Base-by-base conservation (phyloP, 2,888 invertebrate genomes). In the Zhuqinia jingwanae region DNA sequence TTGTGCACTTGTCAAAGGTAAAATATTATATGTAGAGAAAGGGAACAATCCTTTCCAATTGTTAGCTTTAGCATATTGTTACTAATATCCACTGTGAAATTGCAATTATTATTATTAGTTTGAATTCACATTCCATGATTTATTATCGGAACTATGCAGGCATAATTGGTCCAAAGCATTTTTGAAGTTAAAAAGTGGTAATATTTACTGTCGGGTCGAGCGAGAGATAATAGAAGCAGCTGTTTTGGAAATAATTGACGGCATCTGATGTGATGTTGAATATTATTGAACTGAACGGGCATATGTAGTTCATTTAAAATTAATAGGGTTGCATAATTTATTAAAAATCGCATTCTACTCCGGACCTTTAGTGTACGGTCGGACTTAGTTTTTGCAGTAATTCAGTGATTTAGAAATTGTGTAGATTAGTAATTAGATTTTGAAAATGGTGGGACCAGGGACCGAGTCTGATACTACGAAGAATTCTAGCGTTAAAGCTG, bases 1-100 rank as follows among this genome's bases (percentile, higher is more conserved):
- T 68, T 68, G 68, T 68, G 68, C 60, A 77, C 77, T 60, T 77
- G 77, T 45, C 76, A 77, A 76, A 36, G 2, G 73, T 13, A n/a
- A 8, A 50, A n/a, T n/a, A n/a, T n/a, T n/a, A n/a, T n/a, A n/a
- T n/a, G n/a, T n/a, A n/a, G 36, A 6, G n/a, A 60, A 13, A 75
- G 47, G 70, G 45, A 36, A 53, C 25, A 36, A 36, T 20, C 45
- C 27, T 58, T 47, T 56, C 47, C 15, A 36, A 13, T 60, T 47
- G 36, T 36, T 36, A 36, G 8, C 53, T 11, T 11, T 58, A 45
- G 15, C 60, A 58, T 58, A 60, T 60, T 77, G 77, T 60, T 60
- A 20, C 20, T n/a, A 56, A 17, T 50, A 6, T 56, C 25, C 22
- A 45, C 15, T 73, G 45, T 10, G 0, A n/a, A 25, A 5, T 22